A percentile compares a stretch with the other conserved stretches of the same genome.
Evolutionary conservation across 2,888 invertebrate species (phyloP).

Genomic region (Noctua janthe): DNA sequence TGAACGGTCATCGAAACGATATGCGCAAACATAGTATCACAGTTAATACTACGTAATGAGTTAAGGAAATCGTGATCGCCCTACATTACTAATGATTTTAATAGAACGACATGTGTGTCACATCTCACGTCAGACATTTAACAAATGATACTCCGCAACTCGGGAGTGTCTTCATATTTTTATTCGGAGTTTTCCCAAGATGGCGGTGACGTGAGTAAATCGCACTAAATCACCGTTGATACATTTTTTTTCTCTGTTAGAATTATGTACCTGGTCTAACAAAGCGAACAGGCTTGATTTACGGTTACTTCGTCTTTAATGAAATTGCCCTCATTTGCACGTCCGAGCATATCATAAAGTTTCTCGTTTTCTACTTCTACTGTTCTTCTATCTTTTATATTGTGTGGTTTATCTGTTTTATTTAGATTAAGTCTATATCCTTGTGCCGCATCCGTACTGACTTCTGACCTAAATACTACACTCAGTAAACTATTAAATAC

Average conservation of each 20-base stretch:
- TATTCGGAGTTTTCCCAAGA: slow-evolving; percentile 48
- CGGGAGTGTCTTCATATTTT: slow-evolving; percentile 50
- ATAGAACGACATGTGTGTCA: slow-evolving; percentile 50
- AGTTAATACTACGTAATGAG: slow-evolving; percentile 45
- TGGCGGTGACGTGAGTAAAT: slow-evolving; percentile 45
- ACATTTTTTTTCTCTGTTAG: slow-evolving; percentile 43
- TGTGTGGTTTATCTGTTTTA: slow-evolving; percentile 30
- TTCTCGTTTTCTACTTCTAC: slow-evolving; percentile 30
- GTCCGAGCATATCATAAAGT: slow-evolving; percentile 44
- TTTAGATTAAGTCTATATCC: slow-evolving; percentile 11
- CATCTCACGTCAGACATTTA: slow-evolving; percentile 57
- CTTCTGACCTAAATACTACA: slow-evolving; percentile 25
- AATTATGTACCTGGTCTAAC: slow-evolving; percentile 38
- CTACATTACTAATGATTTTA: slow-evolving; percentile 59
- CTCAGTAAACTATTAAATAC: slow-evolving; percentile 12
- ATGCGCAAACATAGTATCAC: slow-evolving; percentile 18
- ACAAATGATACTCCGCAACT: slow-evolving; percentile 56
- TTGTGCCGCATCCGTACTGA: slow-evolving; percentile 10
- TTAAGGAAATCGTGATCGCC: slow-evolving; percentile 65
- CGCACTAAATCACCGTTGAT: slow-evolving; percentile 44
- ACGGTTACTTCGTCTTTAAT: slow-evolving; percentile 43
- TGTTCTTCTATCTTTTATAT: slow-evolving; percentile 17
- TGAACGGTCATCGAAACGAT: slow-evolving; percentile 34
- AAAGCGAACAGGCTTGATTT: slow-evolving; percentile 38
- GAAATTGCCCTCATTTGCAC: slow-evolving; percentile 55